phyloP scores from a whole-genome alignment of 2,888 invertebrate species.

The Cheilosia vernalis region DNA sequence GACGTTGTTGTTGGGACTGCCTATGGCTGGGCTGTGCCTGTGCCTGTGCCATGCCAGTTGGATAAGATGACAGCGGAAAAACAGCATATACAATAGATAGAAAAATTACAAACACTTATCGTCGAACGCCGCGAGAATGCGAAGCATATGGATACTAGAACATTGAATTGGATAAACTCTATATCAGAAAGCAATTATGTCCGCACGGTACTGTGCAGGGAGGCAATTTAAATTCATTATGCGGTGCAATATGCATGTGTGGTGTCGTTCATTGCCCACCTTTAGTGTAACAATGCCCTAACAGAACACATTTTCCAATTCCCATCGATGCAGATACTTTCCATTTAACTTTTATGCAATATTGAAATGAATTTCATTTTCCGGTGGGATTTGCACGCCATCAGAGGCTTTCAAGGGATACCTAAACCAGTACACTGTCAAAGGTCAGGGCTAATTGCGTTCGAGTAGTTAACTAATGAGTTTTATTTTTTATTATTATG shows the following conservation, averaged over 20 bases:
- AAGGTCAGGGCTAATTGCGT: conserved; percentile 46
- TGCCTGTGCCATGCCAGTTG: conserved; percentile 7
- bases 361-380: conserved; percentile 48
- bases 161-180: conserved; percentile 55
- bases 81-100: conserved; percentile 26
- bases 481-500: conserved; percentile 17
- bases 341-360: neutral
- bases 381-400: conserved; percentile 9
- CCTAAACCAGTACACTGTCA: neutral
- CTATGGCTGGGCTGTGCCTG: neutral
- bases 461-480: conserved; percentile 52
- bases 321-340: conserved; percentile 31
- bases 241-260: conserved; percentile 47
- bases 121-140: neutral
- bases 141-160: conserved; percentile 10
- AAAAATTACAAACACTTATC: conserved; percentile 1
- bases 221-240: conserved; percentile 43
- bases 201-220: neutral
- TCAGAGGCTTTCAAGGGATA: conserved; percentile 23
- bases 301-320: conserved; percentile 50
- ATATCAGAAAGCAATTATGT: conserved; percentile 34
- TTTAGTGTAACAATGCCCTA: conserved; percentile 11
- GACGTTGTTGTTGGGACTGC: conserved; percentile 34
- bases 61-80: conserved; percentile 42
- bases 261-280: conserved; percentile 31